Evolutionary conservation across 2,888 invertebrate genomes (phyloP).

Genomic region (Exephanes ischioxanthus): DNA sequence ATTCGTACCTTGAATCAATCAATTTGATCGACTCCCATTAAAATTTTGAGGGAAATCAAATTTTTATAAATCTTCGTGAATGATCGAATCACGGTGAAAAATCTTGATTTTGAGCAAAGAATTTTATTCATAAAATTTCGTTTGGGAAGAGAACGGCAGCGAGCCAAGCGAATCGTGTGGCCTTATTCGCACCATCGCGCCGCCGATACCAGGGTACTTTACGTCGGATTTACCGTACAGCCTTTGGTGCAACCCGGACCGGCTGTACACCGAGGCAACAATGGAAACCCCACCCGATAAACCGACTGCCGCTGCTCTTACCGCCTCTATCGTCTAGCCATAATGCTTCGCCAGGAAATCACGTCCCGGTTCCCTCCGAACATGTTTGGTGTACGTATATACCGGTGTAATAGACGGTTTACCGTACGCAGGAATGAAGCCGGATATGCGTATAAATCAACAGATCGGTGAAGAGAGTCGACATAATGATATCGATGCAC

Average conservation of each 20-base stretch:
- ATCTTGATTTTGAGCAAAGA: background rate
- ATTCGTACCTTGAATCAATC: background rate
- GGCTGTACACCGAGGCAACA: conserved; percentile 62
- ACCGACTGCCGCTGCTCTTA: conserved; percentile 59
- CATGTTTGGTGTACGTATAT: conserved; percentile 46
- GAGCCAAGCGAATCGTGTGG: conserved; percentile 66
- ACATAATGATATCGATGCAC: conserved; percentile 39
- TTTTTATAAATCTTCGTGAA: background rate
- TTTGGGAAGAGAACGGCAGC: conserved; percentile 51
- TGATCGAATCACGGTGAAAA: background rate
- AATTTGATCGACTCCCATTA: background rate
- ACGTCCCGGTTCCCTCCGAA: conserved; percentile 62
- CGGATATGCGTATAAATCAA: conserved; percentile 60
- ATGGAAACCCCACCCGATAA: conserved; percentile 69
- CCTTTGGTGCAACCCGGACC: conserved; percentile 42
- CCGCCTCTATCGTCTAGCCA: conserved; percentile 53
- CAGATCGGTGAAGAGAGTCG: conserved; percentile 28
- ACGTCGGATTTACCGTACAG: conserved; percentile 66
- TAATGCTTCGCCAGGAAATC: conserved; percentile 63
- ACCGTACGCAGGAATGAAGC: conserved; percentile 35
- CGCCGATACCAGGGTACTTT: conserved; percentile 62
- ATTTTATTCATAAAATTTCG: background rate
- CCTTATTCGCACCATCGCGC: conserved; percentile 72
- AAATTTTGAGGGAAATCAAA: background rate
- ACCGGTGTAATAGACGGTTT: conserved; percentile 43